phyloP scores from a whole-genome alignment of 35 echinoderm and acorn worm genomes.

The Ptychodera flava region DNA sequence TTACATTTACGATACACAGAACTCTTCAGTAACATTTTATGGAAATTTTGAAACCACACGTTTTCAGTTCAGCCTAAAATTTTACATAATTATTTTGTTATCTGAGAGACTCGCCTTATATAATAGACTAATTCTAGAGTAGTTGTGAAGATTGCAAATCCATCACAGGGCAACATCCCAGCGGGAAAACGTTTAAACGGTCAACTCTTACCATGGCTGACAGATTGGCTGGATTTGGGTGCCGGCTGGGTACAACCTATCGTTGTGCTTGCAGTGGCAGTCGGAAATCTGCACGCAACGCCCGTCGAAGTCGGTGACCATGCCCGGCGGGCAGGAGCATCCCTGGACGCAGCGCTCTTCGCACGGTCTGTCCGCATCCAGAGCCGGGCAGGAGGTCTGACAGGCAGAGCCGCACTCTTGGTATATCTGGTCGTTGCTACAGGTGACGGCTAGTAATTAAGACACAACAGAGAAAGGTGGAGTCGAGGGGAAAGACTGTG shows the following conservation, averaged over 20 bases:
- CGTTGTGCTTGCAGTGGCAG: slow-evolving; percentile 3
- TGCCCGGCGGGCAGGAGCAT: not conserved
- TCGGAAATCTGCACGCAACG: not conserved
- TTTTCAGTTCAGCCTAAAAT: too few species aligned
- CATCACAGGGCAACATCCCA: too few species aligned
- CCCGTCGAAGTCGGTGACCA: slow-evolving; percentile 2
- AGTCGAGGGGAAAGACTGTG: too few species aligned
- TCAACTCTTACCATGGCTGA: slow-evolving; percentile 11
- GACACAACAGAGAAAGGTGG: not conserved
- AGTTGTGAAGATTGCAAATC: too few species aligned
- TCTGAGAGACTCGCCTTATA: too few species aligned
- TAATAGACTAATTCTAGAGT: too few species aligned
- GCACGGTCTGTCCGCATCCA: not conserved
- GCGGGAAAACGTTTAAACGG: too few species aligned
- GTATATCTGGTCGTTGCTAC: slow-evolving; percentile 2
- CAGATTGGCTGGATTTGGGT: not conserved
- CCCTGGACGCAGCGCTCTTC: not conserved
- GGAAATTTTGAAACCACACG: too few species aligned
- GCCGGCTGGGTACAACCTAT: not conserved
- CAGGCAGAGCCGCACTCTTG: slow-evolving; percentile 10
- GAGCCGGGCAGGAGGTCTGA: not conserved
- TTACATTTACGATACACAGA: too few species aligned
- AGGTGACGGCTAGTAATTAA: not conserved
- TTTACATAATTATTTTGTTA: too few species aligned
- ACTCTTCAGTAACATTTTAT: too few species aligned